phyloP scores from a whole-genome alignment of 2,113 vertebrate genomes.

The Gymnorhina tibicen region DNA sequence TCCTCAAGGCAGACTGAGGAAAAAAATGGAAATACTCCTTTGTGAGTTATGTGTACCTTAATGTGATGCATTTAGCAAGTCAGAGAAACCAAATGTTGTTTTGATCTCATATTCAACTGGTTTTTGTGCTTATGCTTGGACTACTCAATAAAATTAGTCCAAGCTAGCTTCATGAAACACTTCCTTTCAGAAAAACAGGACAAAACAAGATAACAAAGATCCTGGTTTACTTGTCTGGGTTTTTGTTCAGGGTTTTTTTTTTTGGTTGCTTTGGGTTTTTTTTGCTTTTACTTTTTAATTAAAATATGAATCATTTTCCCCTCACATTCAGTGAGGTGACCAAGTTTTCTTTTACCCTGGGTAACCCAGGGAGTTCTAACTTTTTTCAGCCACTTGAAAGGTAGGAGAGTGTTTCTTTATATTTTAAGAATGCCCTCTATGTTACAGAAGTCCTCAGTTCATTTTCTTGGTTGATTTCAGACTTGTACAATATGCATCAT shows the following conservation, averaged over 20 bases:
- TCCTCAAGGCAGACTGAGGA: neutral
- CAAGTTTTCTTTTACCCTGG: neutral
- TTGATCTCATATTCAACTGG: neutral
- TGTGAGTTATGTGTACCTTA: neutral
- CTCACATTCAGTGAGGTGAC: neutral
- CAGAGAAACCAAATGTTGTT: neutral
- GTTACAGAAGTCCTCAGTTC: neutral
- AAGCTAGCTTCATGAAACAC: neutral
- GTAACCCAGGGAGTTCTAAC: neutral
- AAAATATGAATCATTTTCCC: neutral
- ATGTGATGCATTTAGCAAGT: neutral
- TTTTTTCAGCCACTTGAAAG: neutral
- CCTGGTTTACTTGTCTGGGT: neutral
- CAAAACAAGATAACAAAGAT: neutral
- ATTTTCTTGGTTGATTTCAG: neutral
- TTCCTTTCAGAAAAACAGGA: neutral
- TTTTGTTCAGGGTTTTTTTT: too few relatives aligned
- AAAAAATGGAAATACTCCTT: neutral
- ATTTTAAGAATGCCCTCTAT: neutral
- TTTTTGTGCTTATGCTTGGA: neutral
- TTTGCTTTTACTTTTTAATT: neutral
- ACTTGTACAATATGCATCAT: neutral
- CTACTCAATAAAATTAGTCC: neutral
- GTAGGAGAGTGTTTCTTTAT: neutral
- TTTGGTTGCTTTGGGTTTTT: neutral